phyloP scores from a whole-genome alignment of 1,140 invertebrate genomes.

The Palaemon carinicauda region DNA sequence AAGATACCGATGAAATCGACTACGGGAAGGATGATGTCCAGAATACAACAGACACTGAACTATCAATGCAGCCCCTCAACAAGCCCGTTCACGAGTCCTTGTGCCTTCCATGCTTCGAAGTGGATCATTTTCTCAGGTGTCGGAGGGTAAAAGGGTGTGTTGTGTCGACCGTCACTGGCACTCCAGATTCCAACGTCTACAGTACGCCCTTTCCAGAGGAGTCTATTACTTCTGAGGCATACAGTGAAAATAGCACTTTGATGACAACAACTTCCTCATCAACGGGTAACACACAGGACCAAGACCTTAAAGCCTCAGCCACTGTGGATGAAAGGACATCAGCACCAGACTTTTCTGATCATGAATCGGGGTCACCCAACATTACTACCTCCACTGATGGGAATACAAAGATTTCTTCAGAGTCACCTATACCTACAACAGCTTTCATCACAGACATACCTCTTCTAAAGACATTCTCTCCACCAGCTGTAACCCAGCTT shows the following conservation, averaged over 20 bases:
- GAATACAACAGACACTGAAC: too few species aligned
- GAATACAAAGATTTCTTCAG: neutral
- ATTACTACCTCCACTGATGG: neutral
- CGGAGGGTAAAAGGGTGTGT: neutral
- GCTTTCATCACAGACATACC: neutral
- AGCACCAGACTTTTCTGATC: neutral
- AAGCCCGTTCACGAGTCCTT: neutral
- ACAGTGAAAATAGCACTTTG: too few species aligned
- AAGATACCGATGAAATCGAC: too few species aligned
- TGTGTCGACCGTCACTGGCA: neutral
- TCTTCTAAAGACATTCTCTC: neutral
- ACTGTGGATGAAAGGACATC: neutral
- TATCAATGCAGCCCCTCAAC: too few species aligned
- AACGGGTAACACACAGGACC: too few species aligned
- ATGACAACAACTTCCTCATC: too few species aligned
- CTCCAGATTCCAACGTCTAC: too few species aligned
- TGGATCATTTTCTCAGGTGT: neutral
- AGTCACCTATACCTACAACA: neutral
- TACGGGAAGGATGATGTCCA: too few species aligned
- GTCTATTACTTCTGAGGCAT: too few species aligned
- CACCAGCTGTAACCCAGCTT: too few species aligned
- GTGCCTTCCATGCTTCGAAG: neutral
- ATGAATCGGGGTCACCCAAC: neutral
- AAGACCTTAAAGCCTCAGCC: neutral
- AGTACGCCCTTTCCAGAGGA: too few species aligned